These are phyloP conservation scores for Odontothrips loti DNA, from an alignment of 2,888 invertebrate species.

Conservation along the genomic window DNA sequence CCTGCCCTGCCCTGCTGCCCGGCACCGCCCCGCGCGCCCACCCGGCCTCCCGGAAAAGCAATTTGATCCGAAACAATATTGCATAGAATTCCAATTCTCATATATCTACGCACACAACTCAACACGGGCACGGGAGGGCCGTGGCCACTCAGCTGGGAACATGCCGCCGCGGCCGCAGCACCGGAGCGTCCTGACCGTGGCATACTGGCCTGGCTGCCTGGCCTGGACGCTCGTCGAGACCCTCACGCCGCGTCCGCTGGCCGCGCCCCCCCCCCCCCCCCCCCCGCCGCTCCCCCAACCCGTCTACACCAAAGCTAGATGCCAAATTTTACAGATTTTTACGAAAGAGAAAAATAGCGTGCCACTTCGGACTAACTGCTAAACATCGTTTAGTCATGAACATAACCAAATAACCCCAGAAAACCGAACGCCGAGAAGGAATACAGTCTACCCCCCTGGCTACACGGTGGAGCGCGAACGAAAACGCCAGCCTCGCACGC, in stretches of 20 bases:
- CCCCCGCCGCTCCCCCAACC: not conserved
- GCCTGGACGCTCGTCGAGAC: not conserved
- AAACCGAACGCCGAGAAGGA: too few species aligned
- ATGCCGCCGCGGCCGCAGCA: too few species aligned
- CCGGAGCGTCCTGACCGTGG: not conserved
- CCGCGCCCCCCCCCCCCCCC: not conserved
- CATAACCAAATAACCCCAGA: too few species aligned
- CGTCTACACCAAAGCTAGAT: too few species aligned
- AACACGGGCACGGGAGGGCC: not conserved
- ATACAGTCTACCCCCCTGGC: too few species aligned
- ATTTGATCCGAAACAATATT: constrained; percentile 23
- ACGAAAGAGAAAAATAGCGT: too few species aligned
- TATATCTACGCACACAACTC: not conserved
- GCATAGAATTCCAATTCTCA: constrained; percentile 22
- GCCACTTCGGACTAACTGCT: too few species aligned
- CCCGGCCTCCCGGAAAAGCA: constrained; percentile 1
- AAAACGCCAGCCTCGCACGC: too few species aligned
- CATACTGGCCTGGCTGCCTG: not conserved
- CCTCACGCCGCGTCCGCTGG: not conserved
- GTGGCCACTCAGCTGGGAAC: not conserved
- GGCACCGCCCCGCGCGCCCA: not conserved
- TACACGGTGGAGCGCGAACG: too few species aligned
- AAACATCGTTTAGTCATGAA: too few species aligned
- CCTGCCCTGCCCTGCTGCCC: not conserved
- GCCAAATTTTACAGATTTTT: too few species aligned